Evolutionary conservation across 2,797 vertebrate species (phyloP).

Genomic region (Sternotherus odoratus): DNA sequence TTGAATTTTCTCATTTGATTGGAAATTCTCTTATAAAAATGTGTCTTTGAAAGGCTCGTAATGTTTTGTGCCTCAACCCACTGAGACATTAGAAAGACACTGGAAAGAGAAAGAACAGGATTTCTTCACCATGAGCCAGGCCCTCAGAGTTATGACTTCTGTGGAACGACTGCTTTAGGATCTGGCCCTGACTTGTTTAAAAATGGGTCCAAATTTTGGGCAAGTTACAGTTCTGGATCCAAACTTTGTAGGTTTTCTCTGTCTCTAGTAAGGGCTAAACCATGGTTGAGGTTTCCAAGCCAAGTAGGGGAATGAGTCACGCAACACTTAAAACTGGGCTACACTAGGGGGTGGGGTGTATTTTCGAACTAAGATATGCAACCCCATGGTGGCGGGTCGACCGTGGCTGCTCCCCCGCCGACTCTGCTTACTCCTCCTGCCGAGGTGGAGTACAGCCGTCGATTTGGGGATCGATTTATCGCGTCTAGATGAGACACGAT

Average conservation of each 20-base stretch:
- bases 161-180: background rate
- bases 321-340: background rate
- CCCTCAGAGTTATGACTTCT: fast-evolving
- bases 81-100: background rate
- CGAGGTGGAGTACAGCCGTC: too few relatives aligned
- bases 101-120: background rate
- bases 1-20: background rate
- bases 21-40: background rate
- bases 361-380: too few relatives aligned
- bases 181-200: background rate
- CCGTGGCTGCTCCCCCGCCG: too few relatives aligned
- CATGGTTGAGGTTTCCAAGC: background rate
- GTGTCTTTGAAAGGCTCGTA: background rate
- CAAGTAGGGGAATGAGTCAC: background rate
- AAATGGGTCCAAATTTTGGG: background rate
- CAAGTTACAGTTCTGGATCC: background rate
- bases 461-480: too few relatives aligned
- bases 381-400: too few relatives aligned
- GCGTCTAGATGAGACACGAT: too few relatives aligned
- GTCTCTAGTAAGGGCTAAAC: background rate
- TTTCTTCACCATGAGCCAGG: background rate
- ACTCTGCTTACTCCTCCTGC: too few relatives aligned
- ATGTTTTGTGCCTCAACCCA: background rate
- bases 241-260: fast-evolving
- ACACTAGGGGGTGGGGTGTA: too few relatives aligned